phyloP scores from a whole-genome alignment of 2,888 invertebrate species.

The Tupiocoris notatus region DNA sequence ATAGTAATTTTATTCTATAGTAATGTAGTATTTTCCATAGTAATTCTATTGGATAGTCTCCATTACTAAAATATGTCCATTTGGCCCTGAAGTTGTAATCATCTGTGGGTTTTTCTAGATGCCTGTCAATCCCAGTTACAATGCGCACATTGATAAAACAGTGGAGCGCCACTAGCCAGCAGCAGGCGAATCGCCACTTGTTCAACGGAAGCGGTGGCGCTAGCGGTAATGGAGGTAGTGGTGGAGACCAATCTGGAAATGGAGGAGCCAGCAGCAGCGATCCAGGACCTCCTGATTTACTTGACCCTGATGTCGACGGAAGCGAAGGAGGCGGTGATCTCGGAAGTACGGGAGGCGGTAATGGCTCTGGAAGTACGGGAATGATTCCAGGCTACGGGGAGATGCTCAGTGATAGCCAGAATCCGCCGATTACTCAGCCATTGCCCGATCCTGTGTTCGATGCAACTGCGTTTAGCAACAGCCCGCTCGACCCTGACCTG shows the following conservation, averaged over 20 bases:
- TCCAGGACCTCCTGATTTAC: slow-evolving; percentile 45
- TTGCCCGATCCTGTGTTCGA: slow-evolving; percentile 33
- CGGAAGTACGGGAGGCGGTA: slow-evolving; percentile 26
- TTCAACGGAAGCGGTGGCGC: slow-evolving; percentile 52
- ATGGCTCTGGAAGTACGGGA: not conserved
- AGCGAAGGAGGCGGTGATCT: slow-evolving; percentile 47
- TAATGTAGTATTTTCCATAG: no score
- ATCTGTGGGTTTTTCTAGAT: no score
- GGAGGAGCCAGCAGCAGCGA: slow-evolving; percentile 45
- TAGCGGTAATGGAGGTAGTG: slow-evolving; percentile 48
- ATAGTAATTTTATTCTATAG: no score
- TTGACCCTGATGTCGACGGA: slow-evolving; percentile 50
- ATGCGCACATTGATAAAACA: slow-evolving; percentile 81
- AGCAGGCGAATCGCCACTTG: slow-evolving; percentile 54
- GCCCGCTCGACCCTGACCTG: slow-evolving; percentile 34
- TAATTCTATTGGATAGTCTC: no score
- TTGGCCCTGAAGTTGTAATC: no score
- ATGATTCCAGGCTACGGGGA: slow-evolving; percentile 39
- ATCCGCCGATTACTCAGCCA: slow-evolving; percentile 20
- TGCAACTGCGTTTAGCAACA: slow-evolving; percentile 11
- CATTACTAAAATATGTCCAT: no score
- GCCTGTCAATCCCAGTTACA: slow-evolving; percentile 89
- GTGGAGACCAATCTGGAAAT: slow-evolving; percentile 19
- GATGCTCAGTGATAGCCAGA: slow-evolving; percentile 42
- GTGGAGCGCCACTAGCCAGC: slow-evolving; percentile 69